phyloP scores from a whole-genome alignment of 2,797 vertebrate species.

The Fistularia commersonii region DNA sequence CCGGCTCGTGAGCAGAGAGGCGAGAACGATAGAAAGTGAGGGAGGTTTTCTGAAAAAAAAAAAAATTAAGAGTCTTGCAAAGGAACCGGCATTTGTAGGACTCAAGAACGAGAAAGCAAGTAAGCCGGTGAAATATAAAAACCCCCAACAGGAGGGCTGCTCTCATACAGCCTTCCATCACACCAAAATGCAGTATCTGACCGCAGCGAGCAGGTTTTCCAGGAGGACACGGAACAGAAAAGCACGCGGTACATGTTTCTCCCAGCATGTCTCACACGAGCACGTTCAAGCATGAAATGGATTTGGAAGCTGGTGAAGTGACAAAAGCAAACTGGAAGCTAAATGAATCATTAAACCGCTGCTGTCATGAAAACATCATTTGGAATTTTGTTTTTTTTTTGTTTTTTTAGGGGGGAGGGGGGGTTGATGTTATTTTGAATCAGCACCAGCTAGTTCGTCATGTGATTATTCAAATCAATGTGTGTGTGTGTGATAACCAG shows the following conservation, averaged over 20 bases:
- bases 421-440: slow-evolving; percentile 9
- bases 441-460: neutral
- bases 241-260: slow-evolving; percentile 24
- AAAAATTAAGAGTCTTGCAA: slow-evolving; percentile 20
- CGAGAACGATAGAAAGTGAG: slow-evolving; percentile 19
- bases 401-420: neutral
- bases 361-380: slow-evolving; percentile 19
- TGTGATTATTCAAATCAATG: neutral
- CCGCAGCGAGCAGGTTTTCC: slow-evolving; percentile 40
- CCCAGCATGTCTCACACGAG: slow-evolving; percentile 28
- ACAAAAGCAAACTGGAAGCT: slow-evolving; percentile 8
- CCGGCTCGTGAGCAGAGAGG: slow-evolving; percentile 9
- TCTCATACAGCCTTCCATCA: slow-evolving; percentile 23
- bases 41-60: neutral
- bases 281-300: slow-evolving; percentile 44
- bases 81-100: slow-evolving; percentile 41
- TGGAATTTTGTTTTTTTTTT: slow-evolving; percentile 15
- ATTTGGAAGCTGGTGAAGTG: slow-evolving; percentile 22
- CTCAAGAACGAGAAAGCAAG: slow-evolving; percentile 26
- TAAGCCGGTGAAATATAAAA: slow-evolving; percentile 31
- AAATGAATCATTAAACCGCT: slow-evolving; percentile 38
- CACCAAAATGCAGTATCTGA: slow-evolving; percentile 32
- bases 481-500: slow-evolving; percentile 6
- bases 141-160: slow-evolving; percentile 21
- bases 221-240: slow-evolving; percentile 24